A percentile compares a stretch with the other conserved stretches of the same genome.
Conservation (phyloP, 1,140 invertebrate genomes). For the Hesperophylax magnus region DNA sequence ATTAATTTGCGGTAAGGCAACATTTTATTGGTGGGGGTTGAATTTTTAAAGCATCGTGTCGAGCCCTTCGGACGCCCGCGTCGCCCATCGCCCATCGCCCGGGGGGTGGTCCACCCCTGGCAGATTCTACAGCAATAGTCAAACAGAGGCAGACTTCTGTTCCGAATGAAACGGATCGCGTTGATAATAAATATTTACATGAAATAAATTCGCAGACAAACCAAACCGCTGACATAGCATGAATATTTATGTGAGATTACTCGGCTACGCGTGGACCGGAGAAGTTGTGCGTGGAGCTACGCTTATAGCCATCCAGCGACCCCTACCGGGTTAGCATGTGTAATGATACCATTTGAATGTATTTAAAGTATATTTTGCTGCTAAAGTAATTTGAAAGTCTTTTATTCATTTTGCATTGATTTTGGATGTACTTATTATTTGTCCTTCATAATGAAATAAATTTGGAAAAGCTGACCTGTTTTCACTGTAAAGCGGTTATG, state of each 20-base stretch:
- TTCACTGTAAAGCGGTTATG: too few relatives aligned
- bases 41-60: too few relatives aligned
- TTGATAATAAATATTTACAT: conserved; percentile 39
- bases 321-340: neutral
- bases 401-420: neutral
- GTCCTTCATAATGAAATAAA: too few relatives aligned
- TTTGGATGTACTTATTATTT: too few relatives aligned
- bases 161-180: conserved; percentile 10
- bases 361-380: conserved; percentile 8
- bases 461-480: too few relatives aligned
- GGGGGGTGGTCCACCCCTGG: too few relatives aligned
- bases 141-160: neutral
- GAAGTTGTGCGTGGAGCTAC: neutral
- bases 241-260: conserved; percentile 34
- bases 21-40: too few relatives aligned
- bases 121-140: too few relatives aligned
- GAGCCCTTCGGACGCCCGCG: too few relatives aligned
- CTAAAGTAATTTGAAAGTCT: neutral
- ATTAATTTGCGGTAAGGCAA: too few relatives aligned
- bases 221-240: conserved; percentile 22
- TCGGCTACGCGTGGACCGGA: neutral
- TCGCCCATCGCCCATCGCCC: too few relatives aligned
- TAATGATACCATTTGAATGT: conserved; percentile 13
- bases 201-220: conserved; percentile 19
- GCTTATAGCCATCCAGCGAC: neutral